phyloP scores from a whole-genome alignment of 2,888 invertebrate species.

The Hydroisotoma schaefferi region DNA sequence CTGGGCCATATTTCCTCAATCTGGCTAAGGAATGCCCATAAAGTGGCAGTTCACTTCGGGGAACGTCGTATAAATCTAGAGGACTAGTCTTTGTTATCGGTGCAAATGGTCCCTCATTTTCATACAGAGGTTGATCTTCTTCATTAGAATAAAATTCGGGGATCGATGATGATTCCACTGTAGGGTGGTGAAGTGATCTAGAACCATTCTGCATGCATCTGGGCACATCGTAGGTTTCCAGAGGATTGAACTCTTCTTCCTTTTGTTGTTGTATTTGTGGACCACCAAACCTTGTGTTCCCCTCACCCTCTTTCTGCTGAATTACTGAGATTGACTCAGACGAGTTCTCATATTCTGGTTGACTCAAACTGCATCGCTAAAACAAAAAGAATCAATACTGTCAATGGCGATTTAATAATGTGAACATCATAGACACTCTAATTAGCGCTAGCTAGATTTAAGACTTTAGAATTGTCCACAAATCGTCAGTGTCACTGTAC shows the following conservation, averaged over 20 bases:
- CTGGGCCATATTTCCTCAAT: constrained; percentile 24
- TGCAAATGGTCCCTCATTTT: constrained; percentile 14
- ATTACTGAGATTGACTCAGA: neutral
- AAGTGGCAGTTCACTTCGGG: constrained; percentile 51
- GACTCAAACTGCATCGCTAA: constrained; percentile 14
- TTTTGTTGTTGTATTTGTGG: neutral
- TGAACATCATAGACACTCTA: too few relatives aligned
- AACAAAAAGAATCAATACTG: neutral
- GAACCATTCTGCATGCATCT: constrained; percentile 13
- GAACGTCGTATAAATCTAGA: constrained; percentile 62
- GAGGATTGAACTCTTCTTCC: constrained; percentile 19
- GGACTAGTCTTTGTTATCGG: constrained; percentile 21
- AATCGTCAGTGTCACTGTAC: too few relatives aligned
- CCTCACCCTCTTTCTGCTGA: neutral
- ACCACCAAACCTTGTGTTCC: neutral
- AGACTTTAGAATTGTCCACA: too few relatives aligned
- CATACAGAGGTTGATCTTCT: constrained; percentile 18
- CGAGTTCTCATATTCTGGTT: neutral
- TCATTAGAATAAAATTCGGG: constrained; percentile 2
- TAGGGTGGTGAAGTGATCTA: too few relatives aligned
- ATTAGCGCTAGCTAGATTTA: too few relatives aligned
- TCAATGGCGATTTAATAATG: too few relatives aligned
- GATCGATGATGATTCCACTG: constrained; percentile 4
- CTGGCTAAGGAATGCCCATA: constrained; percentile 30
- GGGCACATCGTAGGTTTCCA: constrained; percentile 43